Base-by-base conservation (phyloP, 2,113 vertebrate genomes). In the Ailuropoda melanoleuca region DNA sequence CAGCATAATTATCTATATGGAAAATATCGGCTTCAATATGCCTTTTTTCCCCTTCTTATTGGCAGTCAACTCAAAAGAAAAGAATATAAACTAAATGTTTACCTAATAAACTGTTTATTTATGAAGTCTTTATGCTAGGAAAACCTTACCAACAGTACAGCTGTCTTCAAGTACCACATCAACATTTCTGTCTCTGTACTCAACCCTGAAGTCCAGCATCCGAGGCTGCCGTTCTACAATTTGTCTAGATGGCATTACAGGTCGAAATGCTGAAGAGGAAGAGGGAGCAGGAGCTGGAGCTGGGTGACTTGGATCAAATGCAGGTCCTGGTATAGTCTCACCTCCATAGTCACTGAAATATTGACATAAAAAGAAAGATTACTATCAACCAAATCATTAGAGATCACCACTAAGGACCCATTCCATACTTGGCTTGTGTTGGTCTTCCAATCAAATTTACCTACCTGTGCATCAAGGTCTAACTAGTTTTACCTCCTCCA, bases 91-190 rank as follows among this genome's bases (percentile, higher is more conserved):
- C 34, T 39, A 18, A 84, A 75, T 43, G 11, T 94, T 68, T 95
- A 81, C 58, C 82, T 94, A 96, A 53, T 34, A 19, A 92, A 70
- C n/a, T 83, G 58, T 46, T 92, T 75, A 81, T 81, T 80, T 96
- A 53, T 62, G 24, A 96, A 85, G 70, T 43, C 46, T 96, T 92
- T 72, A 96, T 39, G 12, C 17, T 88, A 93, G 58, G 72, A 72
- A 97, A 98, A 58, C 55, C 99, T 99, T 99, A 99, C 99, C 99
- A 58, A 99, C 99, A 98, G 99, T 98, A 98, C 99, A 99, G 98
- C 99, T 99, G 98, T 99, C 99, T 98, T 99, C 99, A 95, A 99
- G 98, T 96, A 99, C 99, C 98, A 99, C 99, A 97, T 99, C 99
- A 97, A 99, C 99, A 70, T 99, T 99, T 97, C 99, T 99, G 97